Evolutionary conservation across 2,797 vertebrate genomes (phyloP).

Genomic region (Petrocephalus schoutedeni): DNA sequence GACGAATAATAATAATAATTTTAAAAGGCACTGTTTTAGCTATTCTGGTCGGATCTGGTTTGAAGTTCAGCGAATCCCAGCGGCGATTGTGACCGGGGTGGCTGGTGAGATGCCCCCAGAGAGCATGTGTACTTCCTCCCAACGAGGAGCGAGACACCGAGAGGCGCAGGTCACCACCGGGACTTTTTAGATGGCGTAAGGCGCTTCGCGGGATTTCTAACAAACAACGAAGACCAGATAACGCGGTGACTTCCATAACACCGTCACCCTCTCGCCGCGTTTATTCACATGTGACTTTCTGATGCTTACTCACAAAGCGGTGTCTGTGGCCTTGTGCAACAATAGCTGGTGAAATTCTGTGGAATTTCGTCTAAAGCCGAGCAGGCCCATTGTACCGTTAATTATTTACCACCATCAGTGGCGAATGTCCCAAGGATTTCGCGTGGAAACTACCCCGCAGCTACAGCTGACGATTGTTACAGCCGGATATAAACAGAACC

Average conservation of each 20-base stretch:
- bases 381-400: conserved; percentile 2
- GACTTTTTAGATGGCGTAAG: neutral
- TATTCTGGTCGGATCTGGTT: neutral
- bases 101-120: conserved; percentile 43
- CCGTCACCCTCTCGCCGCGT: neutral
- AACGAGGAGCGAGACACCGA: conserved; percentile 20
- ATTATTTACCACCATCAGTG: neutral
- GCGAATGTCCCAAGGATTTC: neutral
- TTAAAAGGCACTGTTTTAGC: neutral
- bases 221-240: neutral
- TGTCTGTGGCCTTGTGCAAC: neutral
- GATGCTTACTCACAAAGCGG: conserved; percentile 20
- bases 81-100: conserved; percentile 35
- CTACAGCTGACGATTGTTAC: neutral
- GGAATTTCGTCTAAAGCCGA: conserved; percentile 20
- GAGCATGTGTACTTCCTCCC: conserved; percentile 17
- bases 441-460: neutral
- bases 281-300: conserved; percentile 10
- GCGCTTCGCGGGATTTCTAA: neutral
- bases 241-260: neutral
- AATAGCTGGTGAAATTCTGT: conserved; percentile 16
- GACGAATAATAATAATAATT: neutral
- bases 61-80: neutral
- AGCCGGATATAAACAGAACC: neutral
- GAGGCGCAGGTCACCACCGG: neutral